Evolutionary conservation across 2,113 vertebrate species (phyloP).

Genomic region (Mionectes macconnelli): DNA sequence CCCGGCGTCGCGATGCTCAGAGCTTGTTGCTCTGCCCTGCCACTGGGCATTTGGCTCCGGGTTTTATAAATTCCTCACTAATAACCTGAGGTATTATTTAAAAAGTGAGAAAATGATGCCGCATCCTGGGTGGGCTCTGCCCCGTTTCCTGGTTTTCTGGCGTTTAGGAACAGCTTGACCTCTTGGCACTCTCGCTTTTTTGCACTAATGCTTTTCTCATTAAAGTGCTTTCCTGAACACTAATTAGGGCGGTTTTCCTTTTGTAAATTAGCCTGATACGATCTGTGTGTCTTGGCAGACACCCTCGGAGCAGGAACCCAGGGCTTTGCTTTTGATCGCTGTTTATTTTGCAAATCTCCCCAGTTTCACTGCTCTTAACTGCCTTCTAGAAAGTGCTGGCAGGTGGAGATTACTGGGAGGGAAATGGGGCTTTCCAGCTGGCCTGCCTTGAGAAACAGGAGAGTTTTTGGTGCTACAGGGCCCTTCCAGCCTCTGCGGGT

Average conservation of each 20-base stretch:
- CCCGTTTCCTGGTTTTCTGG: background rate
- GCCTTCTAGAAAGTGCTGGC: background rate
- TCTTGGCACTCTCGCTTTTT: background rate
- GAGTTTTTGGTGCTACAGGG: background rate
- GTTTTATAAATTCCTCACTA: background rate
- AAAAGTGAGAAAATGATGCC: background rate
- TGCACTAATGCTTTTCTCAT: background rate
- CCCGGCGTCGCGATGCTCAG: accelerated
- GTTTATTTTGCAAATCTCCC: constrained; percentile 54
- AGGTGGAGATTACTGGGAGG: background rate
- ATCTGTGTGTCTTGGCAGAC: constrained; percentile 56
- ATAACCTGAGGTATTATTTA: background rate
- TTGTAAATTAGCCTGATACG: constrained; percentile 46
- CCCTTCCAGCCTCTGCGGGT: accelerated
- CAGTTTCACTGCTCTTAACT: background rate
- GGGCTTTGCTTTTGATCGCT: background rate
- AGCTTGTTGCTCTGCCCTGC: background rate
- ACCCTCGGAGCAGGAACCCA: background rate
- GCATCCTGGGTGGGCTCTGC: background rate
- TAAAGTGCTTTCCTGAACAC: constrained; percentile 38
- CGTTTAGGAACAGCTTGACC: background rate
- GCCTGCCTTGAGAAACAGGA: background rate
- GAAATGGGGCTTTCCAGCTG: background rate
- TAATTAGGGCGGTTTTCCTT: constrained; percentile 51
- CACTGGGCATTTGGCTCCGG: background rate